phyloP scores from a whole-genome alignment of 2,888 invertebrate genomes.

The Hylaea fasciaria region DNA sequence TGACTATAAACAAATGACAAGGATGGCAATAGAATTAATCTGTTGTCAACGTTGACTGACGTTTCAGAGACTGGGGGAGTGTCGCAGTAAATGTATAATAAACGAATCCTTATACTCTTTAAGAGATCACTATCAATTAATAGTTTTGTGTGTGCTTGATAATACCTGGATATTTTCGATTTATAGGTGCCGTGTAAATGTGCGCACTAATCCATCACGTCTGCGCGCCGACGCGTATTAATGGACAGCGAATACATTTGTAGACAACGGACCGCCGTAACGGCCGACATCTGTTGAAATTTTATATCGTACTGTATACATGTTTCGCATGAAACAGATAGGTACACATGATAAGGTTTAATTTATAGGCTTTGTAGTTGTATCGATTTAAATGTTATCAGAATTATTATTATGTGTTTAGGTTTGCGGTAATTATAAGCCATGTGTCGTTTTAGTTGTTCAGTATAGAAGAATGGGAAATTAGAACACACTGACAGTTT shows the following conservation, averaged over 20 bases:
- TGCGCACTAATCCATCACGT: conserved; percentile 68
- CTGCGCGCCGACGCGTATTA: conserved; percentile 68
- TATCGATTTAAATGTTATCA: too few relatives aligned
- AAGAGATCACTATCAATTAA: background rate
- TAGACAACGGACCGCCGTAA: conserved; percentile 46
- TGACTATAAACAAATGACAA: too few relatives aligned
- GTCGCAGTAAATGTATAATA: too few relatives aligned
- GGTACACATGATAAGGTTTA: too few relatives aligned
- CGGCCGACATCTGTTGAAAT: conserved; percentile 25
- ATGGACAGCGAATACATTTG: conserved; percentile 75
- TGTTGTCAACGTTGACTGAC: too few relatives aligned
- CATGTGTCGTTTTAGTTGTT: too few relatives aligned
- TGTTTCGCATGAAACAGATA: background rate
- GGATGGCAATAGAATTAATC: too few relatives aligned
- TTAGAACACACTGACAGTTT: too few relatives aligned
- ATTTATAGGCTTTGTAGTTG: too few relatives aligned
- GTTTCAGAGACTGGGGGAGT: background rate
- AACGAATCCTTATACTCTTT: background rate
- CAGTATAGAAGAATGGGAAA: too few relatives aligned
- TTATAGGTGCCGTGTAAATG: conserved; percentile 56
- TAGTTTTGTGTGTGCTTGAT: background rate
- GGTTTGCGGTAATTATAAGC: too few relatives aligned
- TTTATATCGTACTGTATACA: conserved; percentile 10
- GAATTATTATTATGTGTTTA: too few relatives aligned
- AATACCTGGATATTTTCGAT: conserved; percentile 49